Base-by-base conservation (phyloP, 2,888 invertebrate genomes). In the Chymomyza procnemis region DNA sequence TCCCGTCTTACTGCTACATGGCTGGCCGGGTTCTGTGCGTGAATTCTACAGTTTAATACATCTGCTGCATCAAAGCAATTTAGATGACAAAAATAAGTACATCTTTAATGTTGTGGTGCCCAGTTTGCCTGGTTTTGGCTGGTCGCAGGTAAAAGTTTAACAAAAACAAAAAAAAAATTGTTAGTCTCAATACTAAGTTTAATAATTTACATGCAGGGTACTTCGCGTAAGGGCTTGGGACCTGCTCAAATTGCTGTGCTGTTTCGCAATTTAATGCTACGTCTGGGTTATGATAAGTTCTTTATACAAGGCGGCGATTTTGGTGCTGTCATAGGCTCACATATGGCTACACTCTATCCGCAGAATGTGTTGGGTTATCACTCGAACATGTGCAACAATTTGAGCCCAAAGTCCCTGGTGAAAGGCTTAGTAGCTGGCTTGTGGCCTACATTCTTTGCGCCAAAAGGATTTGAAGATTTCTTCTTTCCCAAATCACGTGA, bases 11-110 rank as follows among this genome's bases (percentile, higher is more conserved):
- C 79, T 97, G 58, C 90, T 96, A 16, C 97, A 98, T 88, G 97
- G 97, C 48, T 97, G 97, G 97, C 97, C 97, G 0, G 96, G 97
- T 0, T 96, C 96, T 0, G 93, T 97, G 2, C 92, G 94, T n/a
- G 97, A 97, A 91, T 97, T 97, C 90, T 95, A 95, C 83, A 94
- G 94, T 64, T 90, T 96, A 0, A 94, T 96, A 61, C 95, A 96
- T 0, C 87, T 93, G 56, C 91, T 96, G n/a, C 93, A 93, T 0
- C 76, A 91, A 54, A 72, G 89, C 0, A 56, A 76, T 16, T 90
- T 92, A 0, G 89, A 92, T 46, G 77, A 90, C 1, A 92, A 92
- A 5, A 88, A 90, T 57, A 91, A 93, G 72, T 92, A 93, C 75
- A 93, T 93, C 1, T 94, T 94, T 78, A 93, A 94, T 87, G 91